A percentile compares a stretch with the other conserved stretches of the same genome.
phyloP scores from a whole-genome alignment of 2,888 invertebrate species.

The Eupsilia transversa region DNA sequence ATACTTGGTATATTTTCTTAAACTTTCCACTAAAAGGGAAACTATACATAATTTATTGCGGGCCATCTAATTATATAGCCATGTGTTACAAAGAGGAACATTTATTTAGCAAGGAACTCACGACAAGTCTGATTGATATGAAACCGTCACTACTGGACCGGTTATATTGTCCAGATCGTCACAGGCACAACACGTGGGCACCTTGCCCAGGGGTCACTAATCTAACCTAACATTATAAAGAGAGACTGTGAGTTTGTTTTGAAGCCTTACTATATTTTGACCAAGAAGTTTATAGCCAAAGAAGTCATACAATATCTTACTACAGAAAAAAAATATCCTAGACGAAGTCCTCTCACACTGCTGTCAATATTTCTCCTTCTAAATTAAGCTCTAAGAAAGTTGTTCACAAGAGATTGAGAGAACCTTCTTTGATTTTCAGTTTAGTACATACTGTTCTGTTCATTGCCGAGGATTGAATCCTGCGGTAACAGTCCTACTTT shows the following conservation, averaged over 20 bases:
- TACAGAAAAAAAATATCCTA: constrained; percentile 27
- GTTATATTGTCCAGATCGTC: constrained; percentile 61
- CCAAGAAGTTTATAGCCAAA: constrained; percentile 32
- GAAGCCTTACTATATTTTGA: constrained; percentile 30
- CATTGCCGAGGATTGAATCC: constrained; percentile 44
- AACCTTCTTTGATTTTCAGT: constrained; percentile 43
- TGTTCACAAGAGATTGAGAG: constrained; percentile 45
- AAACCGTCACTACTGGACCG: constrained; percentile 53
- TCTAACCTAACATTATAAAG: constrained; percentile 56
- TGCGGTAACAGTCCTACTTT: constrained; percentile 17
- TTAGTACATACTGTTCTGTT: constrained; percentile 25
- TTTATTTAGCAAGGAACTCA: constrained; percentile 59
- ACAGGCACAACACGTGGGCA: constrained; percentile 40
- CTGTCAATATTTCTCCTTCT: constrained; percentile 52
- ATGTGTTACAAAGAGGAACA: constrained; percentile 43
- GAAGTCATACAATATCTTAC: constrained; percentile 14
- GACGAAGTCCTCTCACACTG: constrained; percentile 49
- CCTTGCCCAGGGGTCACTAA: constrained; percentile 25
- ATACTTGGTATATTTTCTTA: constrained; percentile 32
- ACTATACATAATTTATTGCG: constrained; percentile 21
- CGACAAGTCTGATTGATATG: constrained; percentile 47
- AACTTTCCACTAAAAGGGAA: constrained; percentile 20
- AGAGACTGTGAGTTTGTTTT: constrained; percentile 33
- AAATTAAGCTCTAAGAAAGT: constrained; percentile 53
- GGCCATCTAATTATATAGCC: constrained; percentile 20